Evolutionary conservation across 1,140 invertebrate genomes (phyloP).

Genomic region (Samia ricini): DNA sequence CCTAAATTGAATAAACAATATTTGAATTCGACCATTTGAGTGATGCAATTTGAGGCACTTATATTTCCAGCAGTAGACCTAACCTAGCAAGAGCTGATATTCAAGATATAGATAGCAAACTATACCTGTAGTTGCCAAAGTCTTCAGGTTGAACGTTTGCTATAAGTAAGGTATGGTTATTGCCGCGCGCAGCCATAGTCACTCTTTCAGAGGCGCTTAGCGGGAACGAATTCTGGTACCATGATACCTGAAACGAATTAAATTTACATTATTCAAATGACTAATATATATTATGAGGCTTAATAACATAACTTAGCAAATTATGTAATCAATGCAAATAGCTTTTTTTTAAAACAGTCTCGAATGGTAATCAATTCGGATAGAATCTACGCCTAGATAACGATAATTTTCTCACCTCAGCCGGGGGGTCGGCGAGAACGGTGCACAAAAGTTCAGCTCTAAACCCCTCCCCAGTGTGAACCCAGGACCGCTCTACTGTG

Average conservation of each 20-base stretch:
- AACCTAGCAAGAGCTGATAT: no score
- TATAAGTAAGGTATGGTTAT: conserved; percentile 81
- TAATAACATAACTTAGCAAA: no score
- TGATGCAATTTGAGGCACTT: no score
- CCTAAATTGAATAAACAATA: no score
- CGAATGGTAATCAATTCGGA: no score
- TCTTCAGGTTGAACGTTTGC: conserved; percentile 82
- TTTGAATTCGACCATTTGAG: no score
- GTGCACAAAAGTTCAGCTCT: conserved; percentile 85
- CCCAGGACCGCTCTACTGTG: conserved; percentile 84
- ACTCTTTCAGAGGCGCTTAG: conserved; percentile 80
- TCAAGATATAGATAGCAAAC: no score
- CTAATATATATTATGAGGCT: neutral
- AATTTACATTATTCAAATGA: neutral
- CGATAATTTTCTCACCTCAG: conserved; percentile 78
- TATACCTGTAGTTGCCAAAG: conserved; percentile 84
- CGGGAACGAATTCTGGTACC: conserved; percentile 84
- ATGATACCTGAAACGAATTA: conserved; percentile 75
- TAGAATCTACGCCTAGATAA: no score
- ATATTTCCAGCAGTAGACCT: no score
- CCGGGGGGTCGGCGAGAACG: conserved; percentile 84
- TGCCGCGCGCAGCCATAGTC: conserved; percentile 79
- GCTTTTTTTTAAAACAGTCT: no score
- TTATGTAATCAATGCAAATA: no score
- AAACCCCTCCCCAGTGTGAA: conserved; percentile 85